Evolutionary conservation across 2,113 vertebrate species (phyloP).

Genomic region (Pelvicachromis taeniatus): DNA sequence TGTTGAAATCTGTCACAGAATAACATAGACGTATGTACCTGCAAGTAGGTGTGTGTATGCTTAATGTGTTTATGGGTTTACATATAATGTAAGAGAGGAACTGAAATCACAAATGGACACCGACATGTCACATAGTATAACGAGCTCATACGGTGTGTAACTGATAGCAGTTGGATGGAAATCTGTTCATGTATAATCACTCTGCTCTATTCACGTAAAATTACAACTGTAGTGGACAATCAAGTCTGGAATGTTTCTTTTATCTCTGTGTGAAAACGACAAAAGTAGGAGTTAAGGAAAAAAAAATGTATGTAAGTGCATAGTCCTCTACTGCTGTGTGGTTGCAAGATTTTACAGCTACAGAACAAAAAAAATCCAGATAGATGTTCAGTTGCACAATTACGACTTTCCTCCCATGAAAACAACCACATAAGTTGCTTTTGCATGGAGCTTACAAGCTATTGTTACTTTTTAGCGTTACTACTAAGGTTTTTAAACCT

Average conservation of each 20-base stretch:
- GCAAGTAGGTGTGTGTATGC: background rate
- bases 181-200: background rate
- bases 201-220: background rate
- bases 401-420: background rate
- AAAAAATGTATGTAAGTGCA: background rate
- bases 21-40: background rate
- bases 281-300: background rate
- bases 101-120: background rate
- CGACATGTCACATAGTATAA: background rate
- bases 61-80: background rate
- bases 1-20: background rate
- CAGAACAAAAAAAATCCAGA: background rate
- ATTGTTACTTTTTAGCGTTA: accelerated
- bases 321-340: background rate
- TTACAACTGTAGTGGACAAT: background rate
- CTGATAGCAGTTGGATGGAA: background rate
- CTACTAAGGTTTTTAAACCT: accelerated
- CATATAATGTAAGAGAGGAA: background rate
- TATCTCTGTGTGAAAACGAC: background rate
- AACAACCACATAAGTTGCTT: background rate
- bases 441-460: background rate
- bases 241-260: background rate
- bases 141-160: background rate
- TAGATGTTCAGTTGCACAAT: background rate
- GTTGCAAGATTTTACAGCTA: background rate